These are phyloP conservation scores for Anguilla anguilla DNA, from an alignment of 2,797 vertebrate species.

Conservation along the genomic window DNA sequence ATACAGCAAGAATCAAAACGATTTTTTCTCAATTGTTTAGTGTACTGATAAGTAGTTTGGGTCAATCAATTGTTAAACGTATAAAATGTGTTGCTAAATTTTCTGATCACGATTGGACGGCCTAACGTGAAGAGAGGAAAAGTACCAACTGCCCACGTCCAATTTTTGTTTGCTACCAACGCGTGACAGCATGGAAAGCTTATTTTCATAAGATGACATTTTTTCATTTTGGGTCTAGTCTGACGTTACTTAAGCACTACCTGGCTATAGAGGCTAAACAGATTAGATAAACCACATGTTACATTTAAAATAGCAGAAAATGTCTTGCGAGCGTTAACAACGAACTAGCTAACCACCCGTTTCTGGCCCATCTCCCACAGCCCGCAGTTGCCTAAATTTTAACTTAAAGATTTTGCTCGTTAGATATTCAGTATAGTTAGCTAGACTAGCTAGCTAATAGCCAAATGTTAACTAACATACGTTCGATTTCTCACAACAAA, in stretches of 20 bases:
- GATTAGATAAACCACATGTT: not conserved
- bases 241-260: no score
- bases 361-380: not conserved
- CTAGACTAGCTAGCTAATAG: not conserved
- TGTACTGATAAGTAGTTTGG: not conserved
- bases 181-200: not conserved
- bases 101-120: no score
- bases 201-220: slow-evolving; percentile 18
- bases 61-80: no score
- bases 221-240: no score
- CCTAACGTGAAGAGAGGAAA: no score
- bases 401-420: no score
- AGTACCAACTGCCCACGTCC: no score
- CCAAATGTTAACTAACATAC: not conserved
- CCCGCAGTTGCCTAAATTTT: no score
- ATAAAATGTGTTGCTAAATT: no score
- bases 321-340: not conserved
- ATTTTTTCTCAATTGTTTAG: not conserved
- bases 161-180: no score
- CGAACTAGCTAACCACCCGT: slow-evolving; percentile 28
- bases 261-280: not conserved
- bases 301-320: not conserved
- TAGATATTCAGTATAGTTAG: not conserved
- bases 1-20: not conserved
- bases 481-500: slow-evolving; percentile 41